Base-by-base conservation (phyloP, 2,797 vertebrate species). In the Gymnothorax reevesii region DNA sequence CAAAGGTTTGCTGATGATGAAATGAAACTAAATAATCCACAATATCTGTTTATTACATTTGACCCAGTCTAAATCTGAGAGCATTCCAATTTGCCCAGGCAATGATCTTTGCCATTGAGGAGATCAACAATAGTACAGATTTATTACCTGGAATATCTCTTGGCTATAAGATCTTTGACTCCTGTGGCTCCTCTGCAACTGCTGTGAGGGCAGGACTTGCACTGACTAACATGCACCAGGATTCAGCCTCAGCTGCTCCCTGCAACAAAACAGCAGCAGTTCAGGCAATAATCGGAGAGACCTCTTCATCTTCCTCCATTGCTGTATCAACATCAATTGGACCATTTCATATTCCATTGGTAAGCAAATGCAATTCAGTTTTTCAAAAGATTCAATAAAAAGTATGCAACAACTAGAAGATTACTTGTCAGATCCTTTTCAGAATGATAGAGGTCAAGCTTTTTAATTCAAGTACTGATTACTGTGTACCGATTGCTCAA, bases 51-150 rank as follows among this genome's bases (percentile, higher is more conserved):
- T 88, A 49, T 62, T 7, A 75, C 12, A 88, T 6, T 84, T n/a
- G 13, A 73, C 87, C 0, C 42, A 95, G 95, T 89, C 88, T 95
- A 66, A 94, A 94, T 91, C 94, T 93, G 90, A 94, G 94, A 90
- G 94, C 85, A 0, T 93, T 95, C 88, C 95, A 95, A 86, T 94
- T 82, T 91, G 89, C 92, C 9, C 94, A 94, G 84, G 89, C 95
- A 2, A 93, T 95, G 94, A 84, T 94, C 3, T 96, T 94, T 89
- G 94, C 94, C 49, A 91, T 95, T 22, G 94, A 94, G 71, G 95
- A 96, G 87, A 95, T 96, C 17, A 95, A 95, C 88, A 95, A 95
- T 89, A 94, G 91, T 71, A 91, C 93, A 69, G 87, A 92, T 25
- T 86, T 96, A 25, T 89, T 96, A 86, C 95, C 94, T 7, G 92